Evolutionary conservation across 2,888 invertebrate species (phyloP).

Genomic region (Agriotes lineatus): DNA sequence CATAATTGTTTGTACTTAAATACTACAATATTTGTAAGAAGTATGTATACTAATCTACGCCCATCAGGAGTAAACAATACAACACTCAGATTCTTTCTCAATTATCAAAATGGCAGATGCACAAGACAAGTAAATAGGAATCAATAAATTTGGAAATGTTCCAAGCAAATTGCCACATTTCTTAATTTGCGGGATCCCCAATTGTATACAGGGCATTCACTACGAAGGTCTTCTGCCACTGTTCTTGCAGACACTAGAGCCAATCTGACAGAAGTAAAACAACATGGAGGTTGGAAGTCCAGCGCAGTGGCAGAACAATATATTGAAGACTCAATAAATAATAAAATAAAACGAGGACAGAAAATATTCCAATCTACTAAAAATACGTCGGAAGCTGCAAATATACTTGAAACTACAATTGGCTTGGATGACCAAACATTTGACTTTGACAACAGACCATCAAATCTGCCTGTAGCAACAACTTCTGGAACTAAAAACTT

Average conservation of each 20-base stretch:
- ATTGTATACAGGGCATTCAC: not conserved
- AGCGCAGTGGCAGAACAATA: not conserved
- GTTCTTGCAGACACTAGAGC: slow-evolving; percentile 1
- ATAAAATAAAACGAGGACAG: not conserved
- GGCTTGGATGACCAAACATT: not conserved
- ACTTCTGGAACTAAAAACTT: not conserved
- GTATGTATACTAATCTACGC: too few relatives aligned
- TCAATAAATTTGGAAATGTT: too few relatives aligned
- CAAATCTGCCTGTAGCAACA: not conserved
- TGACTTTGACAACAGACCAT: too few relatives aligned
- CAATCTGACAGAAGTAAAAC: slow-evolving; percentile 4
- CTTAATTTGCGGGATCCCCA: too few relatives aligned
- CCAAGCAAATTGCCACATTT: too few relatives aligned
- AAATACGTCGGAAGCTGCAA: not conserved
- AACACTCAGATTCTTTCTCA: too few relatives aligned
- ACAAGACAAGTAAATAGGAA: too few relatives aligned
- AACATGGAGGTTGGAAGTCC: not conserved
- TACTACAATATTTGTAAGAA: too few relatives aligned
- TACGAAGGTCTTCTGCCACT: slow-evolving; percentile 5
- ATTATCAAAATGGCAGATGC: too few relatives aligned
- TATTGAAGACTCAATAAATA: not conserved
- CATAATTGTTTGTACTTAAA: too few relatives aligned
- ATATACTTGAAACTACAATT: not conserved
- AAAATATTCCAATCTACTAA: too few relatives aligned
- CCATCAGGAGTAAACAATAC: too few relatives aligned